Percentiles rank a stretch among this genome's conserved stretches.
Evolutionary conservation across 2,888 invertebrate species (phyloP).

Genomic region (Serripes groenlandicus): DNA sequence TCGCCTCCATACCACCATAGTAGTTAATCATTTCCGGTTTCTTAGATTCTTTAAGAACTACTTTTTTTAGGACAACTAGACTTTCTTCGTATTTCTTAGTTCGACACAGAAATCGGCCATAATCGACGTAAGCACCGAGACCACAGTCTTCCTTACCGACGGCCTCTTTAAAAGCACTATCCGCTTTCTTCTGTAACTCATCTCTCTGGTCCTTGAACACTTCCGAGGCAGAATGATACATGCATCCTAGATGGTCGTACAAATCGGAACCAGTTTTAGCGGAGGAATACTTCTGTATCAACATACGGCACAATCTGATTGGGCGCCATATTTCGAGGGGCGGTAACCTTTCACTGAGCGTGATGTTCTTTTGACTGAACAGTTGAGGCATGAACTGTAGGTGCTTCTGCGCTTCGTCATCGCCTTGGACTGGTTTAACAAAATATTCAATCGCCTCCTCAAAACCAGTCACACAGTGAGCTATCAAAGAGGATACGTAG

Average conservation of each 20-base stretch:
- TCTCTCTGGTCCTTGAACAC: slow-evolving; percentile 63
- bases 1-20: slow-evolving; percentile 71
- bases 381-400: slow-evolving; percentile 67
- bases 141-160: slow-evolving; percentile 69
- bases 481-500: slow-evolving; percentile 56
- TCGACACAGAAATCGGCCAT: slow-evolving; percentile 68
- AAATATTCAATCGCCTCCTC: slow-evolving; percentile 74
- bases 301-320: slow-evolving; percentile 71
- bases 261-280: slow-evolving; percentile 67
- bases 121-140: slow-evolving; percentile 71
- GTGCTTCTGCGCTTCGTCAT: slow-evolving; percentile 68
- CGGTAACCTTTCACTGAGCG: slow-evolving; percentile 70
- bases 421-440: slow-evolving; percentile 69
- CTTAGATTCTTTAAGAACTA: slow-evolving; percentile 63
- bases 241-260: slow-evolving; percentile 71
- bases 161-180: slow-evolving; percentile 69
- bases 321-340: slow-evolving; percentile 73
- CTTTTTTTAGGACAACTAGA: slow-evolving; percentile 63
- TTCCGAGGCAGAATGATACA: slow-evolving; percentile 71
- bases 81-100: slow-evolving; percentile 64
- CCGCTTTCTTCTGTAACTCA: slow-evolving; percentile 64
- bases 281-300: slow-evolving; percentile 69
- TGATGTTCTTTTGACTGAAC: slow-evolving; percentile 70
- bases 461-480: slow-evolving; percentile 67
- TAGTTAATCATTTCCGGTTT: slow-evolving; percentile 71